Base-by-base conservation (phyloP, 1,140 invertebrate species). In the Cydia pomonella region DNA sequence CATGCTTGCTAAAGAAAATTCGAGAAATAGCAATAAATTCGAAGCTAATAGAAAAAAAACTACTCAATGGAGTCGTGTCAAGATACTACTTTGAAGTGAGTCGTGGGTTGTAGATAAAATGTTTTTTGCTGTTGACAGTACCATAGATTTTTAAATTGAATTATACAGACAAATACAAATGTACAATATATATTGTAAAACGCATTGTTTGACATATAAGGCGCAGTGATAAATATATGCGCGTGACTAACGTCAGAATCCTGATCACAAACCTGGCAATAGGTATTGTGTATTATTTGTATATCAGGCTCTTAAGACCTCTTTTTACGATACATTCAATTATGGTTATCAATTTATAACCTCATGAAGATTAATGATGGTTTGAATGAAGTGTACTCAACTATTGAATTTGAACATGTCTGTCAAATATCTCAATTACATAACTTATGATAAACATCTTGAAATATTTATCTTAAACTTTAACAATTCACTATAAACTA, bases 351-450 rank as follows among this genome's bases (percentile, higher is more conserved):
- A 53, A 18, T 53, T 53, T 9, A 53, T 18, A 53, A 53, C 16
- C 50, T 18, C 50, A 53, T 53, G 63, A 66, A 66, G 63, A 66
- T 66, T 66, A 66, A 66, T 29, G 27, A 16, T 66, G 23, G 3
- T 7, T 23, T 66, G 63, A 66, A 25, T 27, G 13, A 66, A 27
- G 4, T 29, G 25, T 27, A 25, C 2, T 66, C 16, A 27, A 25
- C 27, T 66, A 27, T 66, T 66, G 63, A 66, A 66, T 66, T 16
- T 66, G 25, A 53, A 53, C 50, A 13, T 53, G 41, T 16, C 41
- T 44, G 12, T 44, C 13, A 44, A 44, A 1, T 44, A 12, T 44
- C 13, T 44, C 41, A 44, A 16, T 12, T 16, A 41, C 38, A 41
- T 41, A 41, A 12, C 12, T 41, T 41, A 44, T 12, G 41, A 38